A percentile compares a stretch with the other conserved stretches of the same genome.
Conservation (phyloP, 2,113 vertebrate species). For the Loxodonta africana region DNA sequence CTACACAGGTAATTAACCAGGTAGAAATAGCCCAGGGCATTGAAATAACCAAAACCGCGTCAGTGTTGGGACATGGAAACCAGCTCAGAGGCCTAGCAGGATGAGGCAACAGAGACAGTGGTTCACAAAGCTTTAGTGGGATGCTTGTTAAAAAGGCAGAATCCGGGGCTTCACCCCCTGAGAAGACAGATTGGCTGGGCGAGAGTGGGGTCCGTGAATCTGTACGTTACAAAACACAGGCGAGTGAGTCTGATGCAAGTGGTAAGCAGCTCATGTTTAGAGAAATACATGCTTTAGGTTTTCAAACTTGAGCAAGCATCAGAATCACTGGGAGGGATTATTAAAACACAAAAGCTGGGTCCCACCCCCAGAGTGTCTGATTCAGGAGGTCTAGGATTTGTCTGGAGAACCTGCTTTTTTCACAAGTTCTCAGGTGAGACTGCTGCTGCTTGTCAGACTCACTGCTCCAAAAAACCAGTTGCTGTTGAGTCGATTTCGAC, state of each 20-base stretch:
- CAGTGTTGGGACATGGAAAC: background rate
- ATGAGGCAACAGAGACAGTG: background rate
- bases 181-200: background rate
- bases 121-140: background rate
- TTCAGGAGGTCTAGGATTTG: background rate
- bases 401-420: conserved; percentile 13
- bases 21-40: conserved; percentile 74
- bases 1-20: conserved; percentile 80
- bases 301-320: background rate
- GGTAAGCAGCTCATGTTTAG: background rate
- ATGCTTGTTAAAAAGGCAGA: background rate
- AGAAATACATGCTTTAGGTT: background rate
- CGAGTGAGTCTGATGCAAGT: background rate
- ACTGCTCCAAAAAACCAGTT: background rate
- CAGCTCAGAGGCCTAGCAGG: conserved; percentile 39
- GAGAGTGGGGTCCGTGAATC: background rate
- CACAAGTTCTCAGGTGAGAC: background rate
- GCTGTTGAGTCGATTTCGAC: background rate
- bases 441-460: background rate
- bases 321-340: background rate
- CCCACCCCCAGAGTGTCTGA: background rate
- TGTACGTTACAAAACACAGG: background rate
- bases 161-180: background rate
- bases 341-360: background rate
- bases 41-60: conserved; percentile 71